Evolutionary conservation across 1,140 invertebrate species (phyloP).

Genomic region (Zaprionus africanus): DNA sequence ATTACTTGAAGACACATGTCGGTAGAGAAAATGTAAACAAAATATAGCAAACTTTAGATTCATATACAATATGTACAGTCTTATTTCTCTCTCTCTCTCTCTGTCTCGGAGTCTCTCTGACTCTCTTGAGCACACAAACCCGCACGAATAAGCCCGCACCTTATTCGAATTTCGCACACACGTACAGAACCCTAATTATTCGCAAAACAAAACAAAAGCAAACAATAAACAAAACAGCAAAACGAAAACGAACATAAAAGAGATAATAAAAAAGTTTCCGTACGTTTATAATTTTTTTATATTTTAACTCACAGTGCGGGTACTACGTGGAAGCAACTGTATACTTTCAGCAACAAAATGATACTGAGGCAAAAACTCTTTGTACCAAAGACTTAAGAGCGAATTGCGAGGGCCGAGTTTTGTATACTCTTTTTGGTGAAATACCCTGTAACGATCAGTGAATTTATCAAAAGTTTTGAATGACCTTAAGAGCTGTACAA

Average conservation of each 20-base stretch:
- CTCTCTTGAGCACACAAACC: neutral
- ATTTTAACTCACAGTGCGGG: constrained; percentile 41
- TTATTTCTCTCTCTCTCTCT: neutral
- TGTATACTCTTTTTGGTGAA: neutral
- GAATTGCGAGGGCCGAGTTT: neutral
- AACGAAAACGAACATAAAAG: constrained; percentile 7
- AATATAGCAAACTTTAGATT: constrained; percentile 3
- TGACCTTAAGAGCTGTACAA: too few species aligned
- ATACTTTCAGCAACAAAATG: constrained; percentile 22
- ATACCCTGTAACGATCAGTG: too few species aligned
- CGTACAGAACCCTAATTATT: constrained; percentile 28
- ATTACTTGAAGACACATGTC: constrained; percentile 40
- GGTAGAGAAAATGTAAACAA: constrained; percentile 54
- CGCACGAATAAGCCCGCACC: constrained; percentile 3
- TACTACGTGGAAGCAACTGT: constrained; percentile 10
- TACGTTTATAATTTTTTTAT: constrained; percentile 5
- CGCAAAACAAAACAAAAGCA: constrained; percentile 19
- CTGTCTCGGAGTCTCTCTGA: neutral
- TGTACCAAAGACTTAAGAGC: neutral
- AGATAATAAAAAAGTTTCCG: constrained; percentile 17
- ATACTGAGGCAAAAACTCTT: constrained; percentile 20
- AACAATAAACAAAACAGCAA: neutral
- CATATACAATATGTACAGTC: neutral
- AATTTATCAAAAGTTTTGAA: neutral
- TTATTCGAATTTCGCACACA: constrained; percentile 17